These are phyloP conservation scores for Notodonta dromedarius DNA, from an alignment of 2,888 invertebrate species.

Conservation along the genomic window DNA sequence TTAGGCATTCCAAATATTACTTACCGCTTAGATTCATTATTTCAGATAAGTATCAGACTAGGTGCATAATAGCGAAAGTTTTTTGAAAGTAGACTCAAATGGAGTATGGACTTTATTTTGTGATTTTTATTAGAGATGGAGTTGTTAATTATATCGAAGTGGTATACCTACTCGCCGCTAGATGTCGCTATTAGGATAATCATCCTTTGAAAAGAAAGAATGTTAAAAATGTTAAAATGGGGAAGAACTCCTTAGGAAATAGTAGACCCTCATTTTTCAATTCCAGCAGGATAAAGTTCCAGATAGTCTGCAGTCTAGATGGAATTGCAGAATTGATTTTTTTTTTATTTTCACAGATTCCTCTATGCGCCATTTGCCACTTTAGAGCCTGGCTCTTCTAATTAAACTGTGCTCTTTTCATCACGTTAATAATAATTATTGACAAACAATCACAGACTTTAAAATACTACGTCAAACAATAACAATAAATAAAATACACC, in stretches of 20 bases:
- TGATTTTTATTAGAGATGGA: too few relatives aligned
- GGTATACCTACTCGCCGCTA: slow-evolving; percentile 47
- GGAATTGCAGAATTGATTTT: slow-evolving; percentile 16
- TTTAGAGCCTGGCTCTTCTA: background rate
- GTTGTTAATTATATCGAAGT: background rate
- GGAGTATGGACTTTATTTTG: too few relatives aligned
- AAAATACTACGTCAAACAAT: too few relatives aligned
- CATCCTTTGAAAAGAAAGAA: background rate
- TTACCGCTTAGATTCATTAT: background rate
- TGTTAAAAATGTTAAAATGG: background rate
- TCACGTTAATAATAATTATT: too few relatives aligned
- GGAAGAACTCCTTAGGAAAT: background rate
- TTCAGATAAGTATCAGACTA: background rate
- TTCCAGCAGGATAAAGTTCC: slow-evolving; percentile 19
- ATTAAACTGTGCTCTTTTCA: background rate
- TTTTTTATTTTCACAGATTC: slow-evolving; percentile 16
- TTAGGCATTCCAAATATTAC: background rate
- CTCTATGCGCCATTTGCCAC: background rate
- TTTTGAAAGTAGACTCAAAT: too few relatives aligned
- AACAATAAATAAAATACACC: too few relatives aligned
- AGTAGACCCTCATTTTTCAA: slow-evolving; percentile 2
- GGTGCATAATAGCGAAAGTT: too few relatives aligned
- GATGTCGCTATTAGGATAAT: slow-evolving; percentile 43
- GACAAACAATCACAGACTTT: too few relatives aligned
- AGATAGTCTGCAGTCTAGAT: slow-evolving; percentile 45